Percentiles rank a stretch among this genome's conserved stretches.
Conservation (phyloP, 2,113 vertebrate genomes). For the Oenanthe melanoleuca region DNA sequence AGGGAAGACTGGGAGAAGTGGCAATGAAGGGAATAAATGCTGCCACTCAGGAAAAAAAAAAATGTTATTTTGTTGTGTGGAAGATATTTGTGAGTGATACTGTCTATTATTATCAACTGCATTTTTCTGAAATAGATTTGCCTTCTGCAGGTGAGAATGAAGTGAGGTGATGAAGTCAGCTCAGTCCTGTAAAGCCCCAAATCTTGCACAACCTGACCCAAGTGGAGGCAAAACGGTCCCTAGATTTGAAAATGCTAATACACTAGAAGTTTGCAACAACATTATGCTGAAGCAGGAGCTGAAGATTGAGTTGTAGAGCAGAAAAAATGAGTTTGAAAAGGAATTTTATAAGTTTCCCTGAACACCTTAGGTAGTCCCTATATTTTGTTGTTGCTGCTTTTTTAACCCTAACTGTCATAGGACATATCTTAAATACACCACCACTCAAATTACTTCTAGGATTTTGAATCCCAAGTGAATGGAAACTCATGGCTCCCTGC, state of each 20-base stretch:
- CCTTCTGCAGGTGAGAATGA: conserved; percentile 19
- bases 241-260: background rate
- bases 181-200: background rate
- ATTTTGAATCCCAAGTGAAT: conserved; percentile 9
- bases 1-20: background rate
- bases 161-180: conserved; percentile 8
- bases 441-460: conserved; percentile 31
- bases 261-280: background rate
- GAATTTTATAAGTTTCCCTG: background rate
- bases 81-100: background rate
- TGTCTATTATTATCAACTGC: background rate
- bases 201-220: background rate
- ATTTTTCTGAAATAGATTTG: conserved; percentile 38
- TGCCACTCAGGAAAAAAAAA: background rate
- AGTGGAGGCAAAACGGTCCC: background rate
- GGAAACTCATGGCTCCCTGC: background rate
- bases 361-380: background rate
- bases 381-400: background rate
- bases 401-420: background rate
- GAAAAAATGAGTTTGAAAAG: background rate
- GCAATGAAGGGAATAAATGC: conserved; percentile 30
- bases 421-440: background rate
- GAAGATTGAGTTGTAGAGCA: background rate
- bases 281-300: background rate
- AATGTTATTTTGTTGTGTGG: background rate